phyloP scores from a whole-genome alignment of 2,113 vertebrate genomes.

The Oryzias javanicus region DNA sequence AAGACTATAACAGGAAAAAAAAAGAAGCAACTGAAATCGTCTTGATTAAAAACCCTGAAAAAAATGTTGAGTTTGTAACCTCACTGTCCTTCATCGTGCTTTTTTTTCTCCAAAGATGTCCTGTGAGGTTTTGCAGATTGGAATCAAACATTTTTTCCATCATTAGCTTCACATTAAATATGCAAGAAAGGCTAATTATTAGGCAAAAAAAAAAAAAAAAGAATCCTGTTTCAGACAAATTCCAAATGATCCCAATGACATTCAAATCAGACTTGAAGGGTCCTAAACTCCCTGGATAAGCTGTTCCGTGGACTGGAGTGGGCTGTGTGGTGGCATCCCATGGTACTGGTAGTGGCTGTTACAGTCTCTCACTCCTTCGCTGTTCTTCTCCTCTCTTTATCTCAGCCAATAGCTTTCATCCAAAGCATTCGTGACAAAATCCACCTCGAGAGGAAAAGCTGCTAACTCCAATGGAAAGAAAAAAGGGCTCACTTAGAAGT shows the following conservation, averaged over 20 bases:
- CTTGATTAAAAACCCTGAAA: constrained; percentile 49
- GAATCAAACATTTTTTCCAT: constrained; percentile 45
- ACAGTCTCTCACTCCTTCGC: constrained; percentile 53
- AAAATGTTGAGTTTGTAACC: not conserved
- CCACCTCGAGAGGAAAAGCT: constrained; percentile 52
- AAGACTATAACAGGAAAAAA: constrained; percentile 27
- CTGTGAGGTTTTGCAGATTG: constrained; percentile 38
- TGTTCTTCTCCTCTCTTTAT: constrained; percentile 52
- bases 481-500: constrained; percentile 41
- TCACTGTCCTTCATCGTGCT: no score
- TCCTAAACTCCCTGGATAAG: constrained; percentile 45
- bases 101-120: constrained; percentile 25
- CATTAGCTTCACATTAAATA: constrained; percentile 69
- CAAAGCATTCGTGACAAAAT: constrained; percentile 61
- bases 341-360: constrained; percentile 55
- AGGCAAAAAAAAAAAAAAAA: constrained; percentile 48
- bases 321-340: constrained; percentile 65
- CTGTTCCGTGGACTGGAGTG: constrained; percentile 43
- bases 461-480: constrained; percentile 53
- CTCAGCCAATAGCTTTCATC: constrained; percentile 53
- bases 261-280: constrained; percentile 40
- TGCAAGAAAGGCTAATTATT: constrained; percentile 70
- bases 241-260: constrained; percentile 34
- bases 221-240: constrained; percentile 40
- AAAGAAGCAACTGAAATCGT: constrained; percentile 15